A percentile compares a stretch with the other conserved stretches of the same genome.
These are phyloP conservation scores for Hymenochirus boettgeri DNA, from an alignment of 2,113 vertebrate genomes.

Conservation along the genomic window DNA sequence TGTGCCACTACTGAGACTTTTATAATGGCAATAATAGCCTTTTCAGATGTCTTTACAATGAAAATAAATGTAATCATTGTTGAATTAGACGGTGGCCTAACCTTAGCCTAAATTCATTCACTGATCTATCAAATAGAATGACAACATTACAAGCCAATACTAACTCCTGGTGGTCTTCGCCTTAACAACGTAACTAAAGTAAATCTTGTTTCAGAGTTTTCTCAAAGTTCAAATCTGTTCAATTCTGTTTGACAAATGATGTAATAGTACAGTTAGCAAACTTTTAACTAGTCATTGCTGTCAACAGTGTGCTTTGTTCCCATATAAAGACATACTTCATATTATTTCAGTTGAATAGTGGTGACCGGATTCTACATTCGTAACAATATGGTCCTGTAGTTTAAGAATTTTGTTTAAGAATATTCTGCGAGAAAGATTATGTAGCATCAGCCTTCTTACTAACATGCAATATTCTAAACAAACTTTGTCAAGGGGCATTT, in stretches of 20 bases:
- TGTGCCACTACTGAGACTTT: conserved; percentile 23
- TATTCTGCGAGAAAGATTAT: too few species aligned
- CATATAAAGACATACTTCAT: not conserved
- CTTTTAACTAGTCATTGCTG: not conserved
- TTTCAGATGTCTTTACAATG: conserved; percentile 37
- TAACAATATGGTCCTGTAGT: conserved; percentile 1
- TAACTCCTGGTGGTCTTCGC: conserved; percentile 38
- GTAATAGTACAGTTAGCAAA: conserved; percentile 19
- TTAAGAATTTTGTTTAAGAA: not conserved
- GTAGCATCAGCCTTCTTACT: too few species aligned
- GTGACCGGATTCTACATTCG: conserved; percentile 7
- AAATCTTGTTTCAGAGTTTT: conserved; percentile 19
- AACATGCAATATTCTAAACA: too few species aligned
- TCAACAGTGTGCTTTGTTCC: not conserved
- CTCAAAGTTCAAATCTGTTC: conserved; percentile 2
- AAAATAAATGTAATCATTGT: conserved; percentile 42
- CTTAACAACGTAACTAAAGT: conserved; percentile 2
- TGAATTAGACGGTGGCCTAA: conserved; percentile 23
- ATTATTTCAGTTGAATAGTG: not conserved
- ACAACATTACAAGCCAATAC: conserved; percentile 11
- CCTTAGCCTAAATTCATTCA: conserved; percentile 36
- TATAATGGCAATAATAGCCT: conserved; percentile 33
- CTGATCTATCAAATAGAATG: conserved; percentile 20
- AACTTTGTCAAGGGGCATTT: too few species aligned
- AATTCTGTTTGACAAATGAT: conserved; percentile 14